Evolutionary conservation across 1,140 invertebrate species (phyloP).

Genomic region (Lutraria rhynchaena): DNA sequence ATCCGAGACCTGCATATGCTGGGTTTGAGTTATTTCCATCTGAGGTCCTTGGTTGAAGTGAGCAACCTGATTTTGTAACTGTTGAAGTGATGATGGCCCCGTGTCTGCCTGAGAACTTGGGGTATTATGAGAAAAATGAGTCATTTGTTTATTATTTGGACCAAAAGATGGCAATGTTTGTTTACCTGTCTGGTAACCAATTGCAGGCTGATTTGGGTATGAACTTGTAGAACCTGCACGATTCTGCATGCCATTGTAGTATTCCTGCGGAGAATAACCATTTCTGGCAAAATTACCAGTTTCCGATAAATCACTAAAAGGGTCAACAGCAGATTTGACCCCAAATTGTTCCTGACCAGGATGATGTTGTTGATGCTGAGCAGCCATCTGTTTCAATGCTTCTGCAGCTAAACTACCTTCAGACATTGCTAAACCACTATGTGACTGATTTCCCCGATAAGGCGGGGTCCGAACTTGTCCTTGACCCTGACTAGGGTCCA

Average conservation of each 20-base stretch:
- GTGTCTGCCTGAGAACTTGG: constrained; percentile 55
- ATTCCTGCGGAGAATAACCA: constrained; percentile 57
- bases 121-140: constrained; percentile 73
- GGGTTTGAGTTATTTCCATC: constrained; percentile 78
- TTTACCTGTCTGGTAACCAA: constrained; percentile 38
- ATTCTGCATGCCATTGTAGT: constrained; percentile 41
- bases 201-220: constrained; percentile 27
- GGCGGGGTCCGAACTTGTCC: constrained; percentile 62
- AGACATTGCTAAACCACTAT: constrained; percentile 51
- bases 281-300: constrained; percentile 46
- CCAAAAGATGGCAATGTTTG: constrained; percentile 32
- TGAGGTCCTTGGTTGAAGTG: constrained; percentile 76
- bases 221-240: constrained; percentile 30
- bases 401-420: constrained; percentile 91
- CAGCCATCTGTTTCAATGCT: constrained; percentile 97
- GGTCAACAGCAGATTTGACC: constrained; percentile 55
- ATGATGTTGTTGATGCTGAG: constrained; percentile 95
- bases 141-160: constrained; percentile 75
- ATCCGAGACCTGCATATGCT: constrained; percentile 79
- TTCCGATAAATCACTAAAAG: constrained; percentile 58
- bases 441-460: constrained; percentile 43
- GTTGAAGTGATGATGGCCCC: constrained; percentile 77
- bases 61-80: constrained; percentile 81
- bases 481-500: constrained; percentile 53
- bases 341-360: constrained; percentile 47